Base-by-base conservation (phyloP, 2,888 invertebrate genomes). In the Lasioglossum oenotherae region DNA sequence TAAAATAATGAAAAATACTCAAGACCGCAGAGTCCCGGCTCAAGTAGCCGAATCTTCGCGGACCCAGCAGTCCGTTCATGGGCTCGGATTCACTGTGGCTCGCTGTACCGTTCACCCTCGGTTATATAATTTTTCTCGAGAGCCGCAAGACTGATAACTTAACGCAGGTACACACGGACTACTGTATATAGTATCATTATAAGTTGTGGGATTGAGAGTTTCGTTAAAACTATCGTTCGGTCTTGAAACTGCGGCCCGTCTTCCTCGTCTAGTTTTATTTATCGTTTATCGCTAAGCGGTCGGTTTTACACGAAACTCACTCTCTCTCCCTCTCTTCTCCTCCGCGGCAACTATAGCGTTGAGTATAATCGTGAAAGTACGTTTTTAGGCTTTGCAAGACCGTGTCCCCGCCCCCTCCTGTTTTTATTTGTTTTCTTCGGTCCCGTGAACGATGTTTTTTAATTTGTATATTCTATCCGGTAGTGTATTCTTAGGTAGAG, bases 101-200 rank as follows among this genome's bases (percentile, higher is more conserved):
- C 35, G 67, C 57, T n/a, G 53, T 57, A 53, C n/a, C 49, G n/a
- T 78, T 35, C 19, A 67, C 23, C 67, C 35, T 67, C 31, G 80
- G 14, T 67, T 44, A 82, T 86, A 82, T 76, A 84, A 84, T 81
- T 89, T 81, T 88, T 87, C 84, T 84, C 78, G 92, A 93, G 92
- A 93, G 91, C 92, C 89, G 89, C 89, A 93, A 93, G 92, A 93
- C 92, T 93, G 92, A 92, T 92, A 89, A 89, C 82, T 87, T 86
- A 86, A 85, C 84, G 75, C 82, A 81, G 83, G 41, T 80, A 88
- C 82, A 46, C 38, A 46, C 38, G 53, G 53, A 53, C 23, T 53
- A 35, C 38, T 69, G 80, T 84, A 78, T 86, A 89, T 84, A 88
- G 67, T 83, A 82, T 87, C 67, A 46, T 80, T 78, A 74, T 72